Evolutionary conservation across 2,888 invertebrate genomes (phyloP), one percentile per base, ranked within the genome.

Genomic region (Orchesellides sinensis): DNA sequence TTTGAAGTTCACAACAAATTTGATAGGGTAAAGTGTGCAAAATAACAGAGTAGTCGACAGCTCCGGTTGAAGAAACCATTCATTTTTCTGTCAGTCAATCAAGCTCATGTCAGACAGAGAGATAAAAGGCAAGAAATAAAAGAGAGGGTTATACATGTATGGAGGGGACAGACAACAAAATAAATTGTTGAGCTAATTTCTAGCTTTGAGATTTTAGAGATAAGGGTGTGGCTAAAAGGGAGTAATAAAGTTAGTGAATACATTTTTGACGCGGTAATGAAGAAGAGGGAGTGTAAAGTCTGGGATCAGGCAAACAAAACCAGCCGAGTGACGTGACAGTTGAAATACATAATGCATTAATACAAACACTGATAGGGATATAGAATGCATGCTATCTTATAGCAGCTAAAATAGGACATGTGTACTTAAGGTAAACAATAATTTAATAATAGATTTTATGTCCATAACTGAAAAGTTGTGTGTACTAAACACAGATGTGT

Each of bases 71-170:
- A 32, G 23, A 69, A 77, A 68, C 78, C 70, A 79, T 69, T 79
- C 70, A 79, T 79, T 66, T 77, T 68, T 66, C 27, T 79, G 78
- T 70, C 78, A 79, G 78, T 79, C 78, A 70, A 70, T 79, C 78
- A 78, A 78, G 56, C 40, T 78, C 54, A 69, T 17, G n/a, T n/a
- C 14, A 40, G 25, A 25, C 0, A 63, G 35, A 21, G 45, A 25
- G 40, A 45, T 10, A 45, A 2, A 40, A 40, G 19, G 23, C 19
- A 29, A 2, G 19, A 19, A 21, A 21, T 35, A 45, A 77, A 54
- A 45, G 6, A n/a, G 66, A n/a, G 17, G n/a, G n/a, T n/a, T n/a
- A n/a, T n/a, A n/a, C n/a, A n/a, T n/a, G n/a, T n/a, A n/a, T n/a
- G 29, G 59, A 40, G 56, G 69, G 47, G 63, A 68, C 61, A 78